These are phyloP conservation scores for Bufotes viridis DNA, from an alignment of 2,797 vertebrate genomes.

Conservation along the genomic window DNA sequence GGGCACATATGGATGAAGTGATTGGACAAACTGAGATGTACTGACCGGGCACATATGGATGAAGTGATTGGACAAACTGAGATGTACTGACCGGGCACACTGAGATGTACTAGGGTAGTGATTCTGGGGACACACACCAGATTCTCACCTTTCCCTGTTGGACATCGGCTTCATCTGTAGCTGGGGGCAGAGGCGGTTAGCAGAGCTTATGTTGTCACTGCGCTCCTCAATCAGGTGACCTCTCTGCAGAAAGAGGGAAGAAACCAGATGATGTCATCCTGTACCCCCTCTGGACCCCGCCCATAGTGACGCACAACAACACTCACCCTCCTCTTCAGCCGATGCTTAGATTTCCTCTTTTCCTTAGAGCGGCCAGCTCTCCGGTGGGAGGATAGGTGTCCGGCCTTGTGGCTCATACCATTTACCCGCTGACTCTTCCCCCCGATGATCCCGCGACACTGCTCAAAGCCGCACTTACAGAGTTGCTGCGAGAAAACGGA, in stretches of 20 bases:
- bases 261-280: background rate
- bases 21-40: no score
- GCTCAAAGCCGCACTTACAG: conserved; percentile 91
- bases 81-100: rapidly evolving
- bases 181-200: conserved; percentile 86
- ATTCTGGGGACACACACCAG: background rate
- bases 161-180: conserved; percentile 99
- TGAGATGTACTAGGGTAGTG: no score
- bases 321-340: conserved; percentile 93
- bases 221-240: conserved; percentile 84
- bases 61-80: no score
- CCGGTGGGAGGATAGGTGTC: conserved; percentile 77
- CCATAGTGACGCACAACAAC: background rate
- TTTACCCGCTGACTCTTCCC: conserved; percentile 91
- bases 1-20: no score
- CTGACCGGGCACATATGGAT: no score
- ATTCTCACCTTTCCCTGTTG: conserved; percentile 89
- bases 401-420: conserved; percentile 82
- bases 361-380: conserved; percentile 91
- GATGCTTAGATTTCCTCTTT: conserved; percentile 98
- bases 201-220: conserved; percentile 81
- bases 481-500: conserved; percentile 80
- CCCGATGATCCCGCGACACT: conserved; percentile 95
- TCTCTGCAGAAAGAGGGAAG: conserved; percentile 67
- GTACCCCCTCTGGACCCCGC: background rate